Conservation (phyloP, 1,140 invertebrate genomes). For the Spodoptera frugiperda region DNA sequence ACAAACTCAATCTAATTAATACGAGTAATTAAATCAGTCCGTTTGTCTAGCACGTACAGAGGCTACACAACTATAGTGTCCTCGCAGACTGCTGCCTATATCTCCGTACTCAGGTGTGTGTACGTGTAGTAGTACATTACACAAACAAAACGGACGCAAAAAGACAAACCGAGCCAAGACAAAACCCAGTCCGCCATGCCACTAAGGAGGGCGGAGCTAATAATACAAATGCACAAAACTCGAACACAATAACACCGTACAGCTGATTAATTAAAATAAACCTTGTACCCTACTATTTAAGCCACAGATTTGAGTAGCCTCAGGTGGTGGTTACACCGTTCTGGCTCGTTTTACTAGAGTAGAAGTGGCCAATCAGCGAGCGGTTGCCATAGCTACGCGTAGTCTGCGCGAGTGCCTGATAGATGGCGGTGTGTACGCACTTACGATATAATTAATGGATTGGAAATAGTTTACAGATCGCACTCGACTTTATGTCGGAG, state of each 20-base stretch:
- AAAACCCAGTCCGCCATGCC: conserved; percentile 77
- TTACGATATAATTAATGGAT: conserved; percentile 39
- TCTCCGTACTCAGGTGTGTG: conserved; percentile 7
- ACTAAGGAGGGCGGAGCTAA: conserved; percentile 78
- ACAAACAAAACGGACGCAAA: conserved; percentile 69
- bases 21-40: background rate
- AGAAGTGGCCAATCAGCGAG: conserved; percentile 81
- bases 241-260: conserved; percentile 56
- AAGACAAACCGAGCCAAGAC: conserved; percentile 70
- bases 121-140: conserved; percentile 27
- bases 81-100: background rate
- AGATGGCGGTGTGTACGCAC: conserved; percentile 71
- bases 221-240: conserved; percentile 56
- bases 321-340: conserved; percentile 63
- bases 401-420: conserved; percentile 53
- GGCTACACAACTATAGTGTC: background rate
- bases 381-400: conserved; percentile 74
- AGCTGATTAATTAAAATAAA: conserved; percentile 60
- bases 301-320: conserved; percentile 64
- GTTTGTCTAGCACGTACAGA: conserved; percentile 1
- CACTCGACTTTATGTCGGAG: background rate
- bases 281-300: conserved; percentile 57
- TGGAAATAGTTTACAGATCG: conserved; percentile 31
- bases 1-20: background rate
- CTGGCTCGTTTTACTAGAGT: conserved; percentile 37